Evolutionary conservation across 2,113 vertebrate species (phyloP).

Genomic region (Mormyrus lacerda): DNA sequence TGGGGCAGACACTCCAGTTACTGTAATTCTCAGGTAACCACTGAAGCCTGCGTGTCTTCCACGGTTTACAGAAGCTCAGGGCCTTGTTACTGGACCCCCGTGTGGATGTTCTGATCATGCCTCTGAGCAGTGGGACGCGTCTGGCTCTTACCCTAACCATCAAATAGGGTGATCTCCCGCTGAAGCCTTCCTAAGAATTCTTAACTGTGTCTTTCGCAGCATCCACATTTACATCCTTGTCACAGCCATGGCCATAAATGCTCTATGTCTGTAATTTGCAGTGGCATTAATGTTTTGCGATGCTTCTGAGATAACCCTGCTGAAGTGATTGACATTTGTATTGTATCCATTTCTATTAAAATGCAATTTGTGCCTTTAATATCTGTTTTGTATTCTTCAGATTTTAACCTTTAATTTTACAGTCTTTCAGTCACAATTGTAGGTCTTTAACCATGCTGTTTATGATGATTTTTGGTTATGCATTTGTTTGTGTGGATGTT

Average conservation of each 20-base stretch:
- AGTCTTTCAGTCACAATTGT: background rate
- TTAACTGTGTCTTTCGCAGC: background rate
- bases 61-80: background rate
- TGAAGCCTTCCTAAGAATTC: background rate
- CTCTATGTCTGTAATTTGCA: background rate
- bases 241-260: background rate
- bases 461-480: constrained; percentile 11
- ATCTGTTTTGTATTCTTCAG: background rate
- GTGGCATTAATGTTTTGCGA: background rate
- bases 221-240: background rate
- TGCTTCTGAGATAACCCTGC: constrained; percentile 1
- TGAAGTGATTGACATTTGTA: background rate
- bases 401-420: background rate
- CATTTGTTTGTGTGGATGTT: background rate
- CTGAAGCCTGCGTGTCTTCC: background rate
- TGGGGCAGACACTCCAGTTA: background rate
- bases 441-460: background rate
- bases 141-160: background rate
- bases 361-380: constrained; percentile 1
- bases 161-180: background rate
- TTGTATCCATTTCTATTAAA: constrained; percentile 19
- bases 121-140: background rate
- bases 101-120: background rate
- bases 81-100: background rate
- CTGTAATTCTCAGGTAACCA: background rate